Conservation (phyloP, 2,797 vertebrate genomes). For the Phalanger gymnotis region DNA sequence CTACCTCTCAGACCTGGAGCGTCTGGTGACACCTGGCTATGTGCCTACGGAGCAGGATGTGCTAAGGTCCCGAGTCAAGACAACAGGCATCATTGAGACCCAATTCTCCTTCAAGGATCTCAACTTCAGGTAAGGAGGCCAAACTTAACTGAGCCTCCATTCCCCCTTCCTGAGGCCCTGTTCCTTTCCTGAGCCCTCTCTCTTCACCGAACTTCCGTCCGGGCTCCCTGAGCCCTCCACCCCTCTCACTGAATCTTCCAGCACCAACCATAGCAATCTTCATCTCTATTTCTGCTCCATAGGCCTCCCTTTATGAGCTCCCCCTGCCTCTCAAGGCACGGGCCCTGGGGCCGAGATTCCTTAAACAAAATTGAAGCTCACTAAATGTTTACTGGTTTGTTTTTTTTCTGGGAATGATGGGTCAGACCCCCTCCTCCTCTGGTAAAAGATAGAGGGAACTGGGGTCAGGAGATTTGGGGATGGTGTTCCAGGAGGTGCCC, state of each 20-base stretch:
- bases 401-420: not conserved
- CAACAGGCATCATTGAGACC: constrained; percentile 98
- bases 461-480: too few species aligned
- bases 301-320: not conserved
- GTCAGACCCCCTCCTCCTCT: not conserved
- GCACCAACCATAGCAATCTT: not conserved
- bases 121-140: constrained; percentile 91
- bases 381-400: not conserved
- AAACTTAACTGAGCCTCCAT: rapidly evolving
- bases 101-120: constrained; percentile 96
- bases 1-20: constrained; percentile 95
- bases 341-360: not conserved
- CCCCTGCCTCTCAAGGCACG: not conserved
- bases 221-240: not conserved
- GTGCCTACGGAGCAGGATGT: constrained; percentile 98
- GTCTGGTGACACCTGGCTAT: constrained; percentile 93
- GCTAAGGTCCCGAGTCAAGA: constrained; percentile 97
- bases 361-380: not conserved
- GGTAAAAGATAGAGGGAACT: not conserved
- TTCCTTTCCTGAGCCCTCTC: not conserved
- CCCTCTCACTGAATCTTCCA: not conserved
- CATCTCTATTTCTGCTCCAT: not conserved
- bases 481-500: not conserved
- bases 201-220: not conserved
- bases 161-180: not conserved